These are phyloP conservation scores for Plodia interpunctella DNA, from an alignment of 1,140 invertebrate genomes.

Conservation along the genomic window DNA sequence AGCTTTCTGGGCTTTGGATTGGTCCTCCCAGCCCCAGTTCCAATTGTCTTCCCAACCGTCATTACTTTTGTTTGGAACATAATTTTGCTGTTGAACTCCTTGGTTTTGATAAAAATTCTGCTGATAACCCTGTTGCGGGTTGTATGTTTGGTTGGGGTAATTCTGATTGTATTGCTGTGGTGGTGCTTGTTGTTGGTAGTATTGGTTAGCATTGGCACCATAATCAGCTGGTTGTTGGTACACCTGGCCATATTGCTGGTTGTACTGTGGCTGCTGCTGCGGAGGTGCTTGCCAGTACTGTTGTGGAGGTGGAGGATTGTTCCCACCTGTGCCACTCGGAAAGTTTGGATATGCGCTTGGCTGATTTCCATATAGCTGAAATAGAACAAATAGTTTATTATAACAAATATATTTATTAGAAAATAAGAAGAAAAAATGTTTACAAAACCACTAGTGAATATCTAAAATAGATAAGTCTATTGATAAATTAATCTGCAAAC, in stretches of 20 bases:
- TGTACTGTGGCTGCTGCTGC: constrained; percentile 45
- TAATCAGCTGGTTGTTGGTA: constrained; percentile 51
- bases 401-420: neutral
- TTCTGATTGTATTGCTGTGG: constrained; percentile 52
- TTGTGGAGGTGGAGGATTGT: constrained; percentile 35
- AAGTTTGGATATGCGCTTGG: constrained; percentile 57
- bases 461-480: neutral
- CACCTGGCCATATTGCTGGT: constrained; percentile 55
- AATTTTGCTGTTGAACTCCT: constrained; percentile 37
- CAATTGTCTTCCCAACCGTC: constrained; percentile 71
- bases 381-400: constrained; percentile 14
- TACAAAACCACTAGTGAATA: neutral
- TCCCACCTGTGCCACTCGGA: constrained; percentile 31
- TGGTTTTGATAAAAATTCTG: constrained; percentile 57
- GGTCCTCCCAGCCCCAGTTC: constrained; percentile 74
- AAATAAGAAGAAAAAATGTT: neutral
- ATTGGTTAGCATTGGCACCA: constrained; percentile 48
- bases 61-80: constrained; percentile 38
- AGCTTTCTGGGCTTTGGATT: constrained; percentile 46
- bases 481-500: neutral
- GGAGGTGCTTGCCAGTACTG: constrained; percentile 49
- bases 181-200: constrained; percentile 43
- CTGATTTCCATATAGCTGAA: constrained; percentile 60
- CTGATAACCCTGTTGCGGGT: constrained; percentile 44
- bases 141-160: constrained; percentile 50